Evolutionary conservation across 2,888 invertebrate species (phyloP), one percentile per base, ranked within the genome.

Genomic region (Tholera decimalis): DNA sequence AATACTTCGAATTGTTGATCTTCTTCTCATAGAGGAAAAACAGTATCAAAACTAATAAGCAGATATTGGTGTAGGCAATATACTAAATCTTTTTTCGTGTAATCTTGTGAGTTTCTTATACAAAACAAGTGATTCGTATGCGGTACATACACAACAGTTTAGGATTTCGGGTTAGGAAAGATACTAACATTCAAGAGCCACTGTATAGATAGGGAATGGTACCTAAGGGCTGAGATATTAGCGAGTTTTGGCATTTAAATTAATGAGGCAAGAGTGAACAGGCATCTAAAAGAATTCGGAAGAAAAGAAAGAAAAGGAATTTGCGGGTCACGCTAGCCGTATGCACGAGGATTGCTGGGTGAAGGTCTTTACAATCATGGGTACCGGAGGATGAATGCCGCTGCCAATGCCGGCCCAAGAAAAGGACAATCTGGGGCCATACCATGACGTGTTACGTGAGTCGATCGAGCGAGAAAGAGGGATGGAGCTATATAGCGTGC

Each of bases 111-210:
- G 28, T 35, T 44, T 28, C 46, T 26, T 8, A 39, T 3, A 47
- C 39, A 73, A 74, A 73, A 22, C 39, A 30, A 28, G 76, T 41
- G 39, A 76, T 76, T 71, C 28, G 71, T 73, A 73, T 39, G 57
- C 73, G 13, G 26, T n/a, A 46, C 68, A 26, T 15, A 33, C 15
- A 43, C 47, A 9, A 26, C 6, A 3, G 47, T 47, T 47, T n/a
- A 18, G 28, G 26, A n/a, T 26, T 26, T 9, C 46, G 6, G 13
- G 49, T 50, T 57, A 0, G 30, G 49, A 30, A 37, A 58, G 11
- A 54, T 54, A 46, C 47, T 65, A 39, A 3, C 18, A 26, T 9
- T 58, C 26, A 8, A n/a, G 5, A 22, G 7, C 37, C 50, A 53
- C 47, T 66, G 72, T 24, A 35, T 43, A 37, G 41, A 20, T 35